Percentiles rank a stretch among this genome's conserved stretches.
phyloP scores from a whole-genome alignment of 1,140 invertebrate genomes.

The Drosophila neocordata region DNA sequence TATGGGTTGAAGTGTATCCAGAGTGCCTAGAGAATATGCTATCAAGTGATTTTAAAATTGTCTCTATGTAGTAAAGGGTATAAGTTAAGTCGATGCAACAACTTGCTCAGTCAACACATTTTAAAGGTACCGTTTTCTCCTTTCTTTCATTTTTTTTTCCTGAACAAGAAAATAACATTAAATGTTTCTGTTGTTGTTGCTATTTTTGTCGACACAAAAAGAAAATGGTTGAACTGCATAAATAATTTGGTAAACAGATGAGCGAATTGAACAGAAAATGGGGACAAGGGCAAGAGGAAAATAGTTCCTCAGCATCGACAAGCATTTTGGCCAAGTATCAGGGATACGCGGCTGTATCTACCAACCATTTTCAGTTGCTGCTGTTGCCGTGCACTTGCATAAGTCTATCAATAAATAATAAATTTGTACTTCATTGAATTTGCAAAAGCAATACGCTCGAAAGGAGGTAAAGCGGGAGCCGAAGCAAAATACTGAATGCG shows the following conservation, averaged over 20 bases:
- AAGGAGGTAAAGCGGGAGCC: conserved; percentile 39
- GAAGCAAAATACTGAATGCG: neutral
- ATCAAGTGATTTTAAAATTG: too few relatives aligned
- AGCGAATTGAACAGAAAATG: neutral
- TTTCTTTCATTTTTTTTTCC: conserved; percentile 15
- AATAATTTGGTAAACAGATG: conserved; percentile 62
- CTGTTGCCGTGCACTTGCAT: conserved; percentile 49
- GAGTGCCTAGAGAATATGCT: too few relatives aligned
- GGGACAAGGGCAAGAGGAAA: conserved; percentile 16
- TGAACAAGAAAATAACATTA: conserved; percentile 71
- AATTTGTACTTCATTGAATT: conserved; percentile 70
- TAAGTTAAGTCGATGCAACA: too few relatives aligned
- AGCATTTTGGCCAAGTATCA: conserved; percentile 48
- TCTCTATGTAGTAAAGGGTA: too few relatives aligned
- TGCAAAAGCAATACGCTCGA: conserved; percentile 63
- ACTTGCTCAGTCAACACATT: too few relatives aligned
- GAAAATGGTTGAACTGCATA: conserved; percentile 62
- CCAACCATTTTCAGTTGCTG: neutral
- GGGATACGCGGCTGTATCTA: neutral
- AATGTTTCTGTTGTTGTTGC: conserved; percentile 18
- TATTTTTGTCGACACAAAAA: conserved; percentile 29
- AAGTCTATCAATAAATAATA: conserved; percentile 79
- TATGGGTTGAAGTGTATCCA: too few relatives aligned
- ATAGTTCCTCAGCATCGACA: conserved; percentile 21
- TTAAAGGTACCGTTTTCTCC: too few relatives aligned